Percentiles rank a stretch among this genome's conserved stretches.
Evolutionary conservation across 2,888 invertebrate genomes (phyloP).

Genomic region (Escarpia spicata): DNA sequence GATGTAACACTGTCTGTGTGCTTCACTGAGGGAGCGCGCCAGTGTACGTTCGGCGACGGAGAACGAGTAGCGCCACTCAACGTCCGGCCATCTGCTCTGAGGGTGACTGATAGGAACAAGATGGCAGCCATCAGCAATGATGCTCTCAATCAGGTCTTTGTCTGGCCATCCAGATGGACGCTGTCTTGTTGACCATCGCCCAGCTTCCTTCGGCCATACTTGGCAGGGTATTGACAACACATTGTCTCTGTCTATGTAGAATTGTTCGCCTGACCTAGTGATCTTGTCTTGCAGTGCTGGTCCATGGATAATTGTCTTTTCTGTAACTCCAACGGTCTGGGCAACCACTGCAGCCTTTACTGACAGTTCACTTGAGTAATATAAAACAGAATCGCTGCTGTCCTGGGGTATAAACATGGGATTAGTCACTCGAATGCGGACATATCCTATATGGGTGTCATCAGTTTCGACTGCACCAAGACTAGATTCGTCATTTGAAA

Average conservation of each 20-base stretch:
- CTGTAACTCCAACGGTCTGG: neutral
- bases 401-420: neutral
- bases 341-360: neutral
- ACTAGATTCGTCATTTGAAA: neutral
- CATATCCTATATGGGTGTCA: conserved; percentile 2
- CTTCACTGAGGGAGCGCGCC: conserved; percentile 44
- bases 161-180: conserved; percentile 26
- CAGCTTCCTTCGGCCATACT: conserved; percentile 46
- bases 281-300: neutral
- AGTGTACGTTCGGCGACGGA: conserved; percentile 45
- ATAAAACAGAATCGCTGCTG: neutral
- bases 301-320: neutral
- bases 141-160: neutral
- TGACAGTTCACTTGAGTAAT: neutral
- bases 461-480: neutral
- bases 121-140: conserved; percentile 23
- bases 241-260: conserved; percentile 17
- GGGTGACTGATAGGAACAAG: conserved; percentile 44
- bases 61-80: conserved; percentile 50
- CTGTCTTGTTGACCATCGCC: conserved; percentile 41
- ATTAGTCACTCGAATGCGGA: neutral
- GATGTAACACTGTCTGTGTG: conserved; percentile 47
- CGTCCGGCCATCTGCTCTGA: conserved; percentile 42
- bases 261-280: neutral
- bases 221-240: conserved; percentile 39